Percentiles rank a stretch among this genome's conserved stretches.
Conservation (phyloP, 2,113 vertebrate species). For the Antidorcas marsupialis region DNA sequence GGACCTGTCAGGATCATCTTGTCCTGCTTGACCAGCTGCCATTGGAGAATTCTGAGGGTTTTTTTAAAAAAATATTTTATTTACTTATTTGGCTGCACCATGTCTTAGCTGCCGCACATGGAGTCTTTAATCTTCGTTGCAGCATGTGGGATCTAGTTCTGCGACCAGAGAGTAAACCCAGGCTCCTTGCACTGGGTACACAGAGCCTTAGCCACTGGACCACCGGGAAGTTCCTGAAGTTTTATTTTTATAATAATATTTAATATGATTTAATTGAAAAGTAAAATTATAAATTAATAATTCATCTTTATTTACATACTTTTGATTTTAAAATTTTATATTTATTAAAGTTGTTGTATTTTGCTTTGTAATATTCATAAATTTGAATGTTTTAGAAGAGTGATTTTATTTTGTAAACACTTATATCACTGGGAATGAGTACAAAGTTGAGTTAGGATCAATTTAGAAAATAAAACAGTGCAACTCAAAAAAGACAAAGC, state of each 20-base stretch:
- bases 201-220: not conserved
- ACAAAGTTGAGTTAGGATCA: not conserved
- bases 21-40: not conserved
- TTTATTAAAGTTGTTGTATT: not conserved
- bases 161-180: fast-evolving
- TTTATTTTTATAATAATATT: constrained; percentile 14
- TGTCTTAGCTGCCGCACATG: not conserved
- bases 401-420: not conserved
- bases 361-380: not conserved
- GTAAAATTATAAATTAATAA: not conserved
- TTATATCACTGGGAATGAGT: not conserved
- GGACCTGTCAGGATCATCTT: constrained; percentile 32
- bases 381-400: not conserved
- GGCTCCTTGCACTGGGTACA: not conserved
- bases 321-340: not conserved
- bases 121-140: fast-evolving
- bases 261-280: not conserved
- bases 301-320: not conserved
- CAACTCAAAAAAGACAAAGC: not conserved
- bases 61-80: not conserved
- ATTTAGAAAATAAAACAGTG: not conserved
- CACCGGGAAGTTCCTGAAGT: not conserved
- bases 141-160: not conserved
- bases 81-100: not conserved
- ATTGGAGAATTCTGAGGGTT: constrained; percentile 11